phyloP scores from a whole-genome alignment of 2,797 vertebrate species.

The Rhincodon typus region DNA sequence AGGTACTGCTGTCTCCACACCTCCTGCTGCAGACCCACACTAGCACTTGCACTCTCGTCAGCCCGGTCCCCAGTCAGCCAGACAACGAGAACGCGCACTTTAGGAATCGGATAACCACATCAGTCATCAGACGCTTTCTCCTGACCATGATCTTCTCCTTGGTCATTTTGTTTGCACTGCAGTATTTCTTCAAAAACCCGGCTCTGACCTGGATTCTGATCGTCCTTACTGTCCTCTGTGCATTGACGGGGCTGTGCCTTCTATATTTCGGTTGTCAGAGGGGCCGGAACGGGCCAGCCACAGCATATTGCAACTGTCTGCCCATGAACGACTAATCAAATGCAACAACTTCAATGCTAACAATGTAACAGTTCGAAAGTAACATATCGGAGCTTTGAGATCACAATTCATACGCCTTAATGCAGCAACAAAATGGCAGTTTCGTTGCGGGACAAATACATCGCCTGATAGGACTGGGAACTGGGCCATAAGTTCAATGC shows the following conservation, averaged over 20 bases:
- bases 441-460: not conserved
- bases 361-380: not conserved
- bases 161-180: not conserved
- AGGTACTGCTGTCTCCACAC: not conserved
- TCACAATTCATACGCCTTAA: not conserved
- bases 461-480: not conserved
- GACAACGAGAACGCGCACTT: no score
- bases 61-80: not conserved
- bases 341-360: not conserved
- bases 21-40: not conserved
- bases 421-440: not conserved
- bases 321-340: not conserved
- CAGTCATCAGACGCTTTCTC: not conserved
- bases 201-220: constrained; percentile 7
- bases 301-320: not conserved
- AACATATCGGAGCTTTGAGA: not conserved
- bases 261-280: not conserved
- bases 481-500: not conserved
- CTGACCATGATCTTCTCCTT: constrained; percentile 9
- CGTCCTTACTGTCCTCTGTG: not conserved
- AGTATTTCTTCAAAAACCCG: constrained; percentile 8
- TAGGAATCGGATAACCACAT: not conserved
- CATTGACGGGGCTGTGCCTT: not conserved
- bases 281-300: not conserved
- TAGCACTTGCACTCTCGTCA: not conserved